Evolutionary conservation across 30 jellyfish, hydroid and myxozoan species (phyloP).

Genomic region (Hydra vulgaris): DNA sequence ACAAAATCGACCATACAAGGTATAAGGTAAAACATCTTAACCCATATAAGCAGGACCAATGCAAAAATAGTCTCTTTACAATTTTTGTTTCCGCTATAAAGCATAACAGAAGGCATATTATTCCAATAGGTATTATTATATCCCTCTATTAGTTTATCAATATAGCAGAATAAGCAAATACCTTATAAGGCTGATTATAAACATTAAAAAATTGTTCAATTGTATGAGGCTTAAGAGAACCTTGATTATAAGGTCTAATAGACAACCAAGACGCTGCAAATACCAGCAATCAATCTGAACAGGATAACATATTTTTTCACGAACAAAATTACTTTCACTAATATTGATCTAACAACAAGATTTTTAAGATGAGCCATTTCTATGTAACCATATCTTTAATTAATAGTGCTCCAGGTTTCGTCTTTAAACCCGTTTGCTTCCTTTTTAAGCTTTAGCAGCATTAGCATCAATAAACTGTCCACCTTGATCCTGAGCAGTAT

Average conservation of each 20-base stretch:
- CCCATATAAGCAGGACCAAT: not conserved
- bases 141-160: not conserved
- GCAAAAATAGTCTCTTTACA: not conserved
- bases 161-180: not conserved
- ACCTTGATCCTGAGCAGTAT: not conserved
- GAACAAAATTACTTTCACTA: not conserved
- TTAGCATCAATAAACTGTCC: not conserved
- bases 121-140: not conserved
- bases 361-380: not conserved
- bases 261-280: not conserved
- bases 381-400: not conserved
- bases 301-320: not conserved
- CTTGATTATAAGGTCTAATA: not conserved
- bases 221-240: not conserved
- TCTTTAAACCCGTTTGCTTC: not conserved
- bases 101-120: not conserved
- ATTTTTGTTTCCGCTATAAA: not conserved
- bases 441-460: not conserved
- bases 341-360: not conserved
- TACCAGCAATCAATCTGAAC: not conserved
- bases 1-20: not conserved
- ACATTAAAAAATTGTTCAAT: not conserved
- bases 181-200: not conserved
- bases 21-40: not conserved
- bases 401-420: not conserved